Evolutionary conservation across 2,888 invertebrate genomes (phyloP).

Genomic region (Dasypolia templi): DNA sequence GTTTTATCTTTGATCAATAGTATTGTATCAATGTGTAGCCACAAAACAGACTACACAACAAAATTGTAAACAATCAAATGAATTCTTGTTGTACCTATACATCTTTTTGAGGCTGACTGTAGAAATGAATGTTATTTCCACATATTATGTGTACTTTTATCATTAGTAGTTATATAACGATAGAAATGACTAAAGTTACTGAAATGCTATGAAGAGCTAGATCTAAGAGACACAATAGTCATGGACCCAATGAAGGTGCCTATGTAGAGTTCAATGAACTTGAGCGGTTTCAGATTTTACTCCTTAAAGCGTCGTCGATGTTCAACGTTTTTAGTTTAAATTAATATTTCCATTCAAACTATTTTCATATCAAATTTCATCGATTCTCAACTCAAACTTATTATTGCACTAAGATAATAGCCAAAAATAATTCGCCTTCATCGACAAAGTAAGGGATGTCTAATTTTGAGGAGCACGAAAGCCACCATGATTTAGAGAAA

Average conservation of each 20-base stretch:
- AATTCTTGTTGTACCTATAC: no score
- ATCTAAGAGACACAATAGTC: background rate
- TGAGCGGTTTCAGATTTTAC: conserved; percentile 2
- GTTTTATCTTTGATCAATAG: no score
- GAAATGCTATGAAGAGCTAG: background rate
- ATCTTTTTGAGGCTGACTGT: no score
- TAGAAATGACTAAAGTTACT: background rate
- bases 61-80: no score
- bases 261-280: conserved; percentile 11
- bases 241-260: background rate
- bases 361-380: background rate
- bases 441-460: background rate
- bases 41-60: no score
- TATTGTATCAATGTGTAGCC: no score
- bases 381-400: background rate
- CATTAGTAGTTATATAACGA: background rate
- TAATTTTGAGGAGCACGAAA: background rate
- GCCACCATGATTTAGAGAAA: no score
- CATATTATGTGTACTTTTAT: background rate
- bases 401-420: background rate
- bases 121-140: no score
- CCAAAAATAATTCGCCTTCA: background rate
- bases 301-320: background rate
- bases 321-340: background rate
- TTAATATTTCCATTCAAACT: background rate